phyloP scores from a whole-genome alignment of 2,888 invertebrate species.

The Perizoma flavofasciatum region DNA sequence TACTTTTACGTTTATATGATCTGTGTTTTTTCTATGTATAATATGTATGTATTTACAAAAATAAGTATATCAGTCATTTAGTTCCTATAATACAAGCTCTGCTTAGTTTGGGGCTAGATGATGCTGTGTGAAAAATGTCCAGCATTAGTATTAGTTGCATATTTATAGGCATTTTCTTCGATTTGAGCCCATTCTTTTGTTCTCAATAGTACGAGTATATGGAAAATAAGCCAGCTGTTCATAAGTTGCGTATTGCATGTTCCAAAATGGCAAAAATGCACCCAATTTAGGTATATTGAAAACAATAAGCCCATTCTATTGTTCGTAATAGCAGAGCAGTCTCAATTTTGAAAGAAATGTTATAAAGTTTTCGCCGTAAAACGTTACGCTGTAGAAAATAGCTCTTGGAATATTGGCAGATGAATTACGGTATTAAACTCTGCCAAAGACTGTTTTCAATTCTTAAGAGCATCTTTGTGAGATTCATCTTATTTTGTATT shows the following conservation, averaged over 20 bases:
- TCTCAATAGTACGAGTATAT: neutral
- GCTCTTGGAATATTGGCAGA: conserved; percentile 16
- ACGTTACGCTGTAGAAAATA: conserved; percentile 9
- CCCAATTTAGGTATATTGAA: conserved; percentile 58
- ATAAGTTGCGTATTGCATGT: conserved; percentile 19
- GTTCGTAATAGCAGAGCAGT: conserved; percentile 25
- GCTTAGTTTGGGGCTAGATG: too few species aligned
- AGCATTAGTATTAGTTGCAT: neutral
- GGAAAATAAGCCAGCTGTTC: conserved; percentile 18
- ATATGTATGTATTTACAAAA: too few species aligned
- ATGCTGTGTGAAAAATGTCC: too few species aligned
- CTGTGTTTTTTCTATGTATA: too few species aligned
- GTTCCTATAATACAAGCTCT: too few species aligned
- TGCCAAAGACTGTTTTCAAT: too few species aligned
- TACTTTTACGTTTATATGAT: too few species aligned
- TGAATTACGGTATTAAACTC: neutral
- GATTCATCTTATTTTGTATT: too few species aligned
- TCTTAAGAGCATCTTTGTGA: too few species aligned
- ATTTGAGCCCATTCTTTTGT: neutral
- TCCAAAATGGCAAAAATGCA: conserved; percentile 40
- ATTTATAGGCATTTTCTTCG: neutral
- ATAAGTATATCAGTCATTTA: too few species aligned
- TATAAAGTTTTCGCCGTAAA: conserved; percentile 28
- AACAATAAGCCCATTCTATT: conserved; percentile 44
- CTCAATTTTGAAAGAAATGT: conserved; percentile 38